Base-by-base conservation (phyloP, 2,797 vertebrate genomes). In the Okamejei kenojei region DNA sequence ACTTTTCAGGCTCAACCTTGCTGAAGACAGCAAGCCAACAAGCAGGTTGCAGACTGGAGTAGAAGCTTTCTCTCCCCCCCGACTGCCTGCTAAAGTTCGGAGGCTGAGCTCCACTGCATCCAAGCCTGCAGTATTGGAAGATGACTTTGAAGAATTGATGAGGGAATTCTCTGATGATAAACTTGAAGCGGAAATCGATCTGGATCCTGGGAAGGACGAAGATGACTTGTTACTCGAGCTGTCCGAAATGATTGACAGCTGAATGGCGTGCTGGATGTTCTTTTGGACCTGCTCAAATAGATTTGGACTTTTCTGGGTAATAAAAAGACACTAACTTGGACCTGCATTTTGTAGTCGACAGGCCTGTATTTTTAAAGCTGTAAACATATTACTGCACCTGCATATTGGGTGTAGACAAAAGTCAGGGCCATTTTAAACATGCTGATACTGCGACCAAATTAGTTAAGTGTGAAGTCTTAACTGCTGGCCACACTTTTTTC, bases 121-220 rank as follows among this genome's bases (percentile, higher is more conserved):
- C 3, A 94, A 95, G 0, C 95, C 97, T 0, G n/a, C 10, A 8
- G 6, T 32, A 35, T 94, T 97, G 1, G 95, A 98, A 79, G 98
- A 99, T 0, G 98, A 99, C 93, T 98, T 99, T 0, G 99, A 99
- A 78, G 97, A 98, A 58, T 95, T 99, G 54, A 97, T 99, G 93
- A 98, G 97, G 95, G 98, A 99, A 95, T 99, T 99, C 95, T 98
- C 98, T 0, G 98, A 97, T 32, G 98, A 98, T 93, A 97, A 97
- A 90, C 95, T 98, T 93, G 98, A 98, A 94, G 97, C 96, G 8
- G 98, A 98, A 9, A 96, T 98, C 17, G 97, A 98, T 93, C 94
- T 97, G 93, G 98, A 99, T 94, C 96, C 97, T 0, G 97, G 96
- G 38, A 98, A 99, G 3, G 98, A 97, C 29, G 98, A 97, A 93